Percentiles rank a stretch among this genome's conserved stretches.
These are phyloP conservation scores for Dascyllus trimaculatus DNA, from an alignment of 2,113 vertebrate genomes.

Conservation along the genomic window DNA sequence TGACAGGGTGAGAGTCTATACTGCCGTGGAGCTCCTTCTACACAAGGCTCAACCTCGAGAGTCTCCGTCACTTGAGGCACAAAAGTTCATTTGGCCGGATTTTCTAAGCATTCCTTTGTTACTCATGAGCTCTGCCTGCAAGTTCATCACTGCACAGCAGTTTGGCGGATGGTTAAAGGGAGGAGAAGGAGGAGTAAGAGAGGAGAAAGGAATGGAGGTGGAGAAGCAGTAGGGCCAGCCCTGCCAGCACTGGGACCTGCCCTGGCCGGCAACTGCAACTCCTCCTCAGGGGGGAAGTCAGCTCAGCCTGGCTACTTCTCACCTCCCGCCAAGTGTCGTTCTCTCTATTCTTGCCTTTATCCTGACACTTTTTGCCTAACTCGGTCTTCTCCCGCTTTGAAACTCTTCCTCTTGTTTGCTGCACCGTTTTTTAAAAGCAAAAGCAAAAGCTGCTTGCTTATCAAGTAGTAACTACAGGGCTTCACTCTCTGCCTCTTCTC, in stretches of 20 bases:
- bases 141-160: conserved; percentile 86
- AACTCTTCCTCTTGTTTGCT: conserved; percentile 27
- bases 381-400: conserved; percentile 32
- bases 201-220: conserved; percentile 78
- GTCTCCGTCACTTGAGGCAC: conserved; percentile 46
- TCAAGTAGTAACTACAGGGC: conserved; percentile 13
- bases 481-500: conserved; percentile 50
- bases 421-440: conserved; percentile 33
- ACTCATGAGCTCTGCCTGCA: conserved; percentile 78
- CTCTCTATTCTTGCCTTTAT: conserved; percentile 33
- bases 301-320: conserved; percentile 76
- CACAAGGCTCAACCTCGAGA: conserved; percentile 64
- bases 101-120: conserved; percentile 66
- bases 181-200: conserved; percentile 64
- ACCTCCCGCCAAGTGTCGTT: conserved; percentile 39
- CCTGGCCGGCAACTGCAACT: conserved; percentile 80
- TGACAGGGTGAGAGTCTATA: conserved; percentile 21
- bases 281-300: conserved; percentile 78
- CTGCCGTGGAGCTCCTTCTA: conserved; percentile 53
- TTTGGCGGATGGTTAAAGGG: conserved; percentile 54
- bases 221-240: conserved; percentile 84
- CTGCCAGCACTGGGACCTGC: conserved; percentile 82
- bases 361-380: conserved; percentile 34
- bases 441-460: conserved; percentile 21
- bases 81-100: conserved; percentile 62